These are phyloP conservation scores for Scaptomyza flava DNA, from an alignment of 2,888 invertebrate genomes.

Conservation along the genomic window DNA sequence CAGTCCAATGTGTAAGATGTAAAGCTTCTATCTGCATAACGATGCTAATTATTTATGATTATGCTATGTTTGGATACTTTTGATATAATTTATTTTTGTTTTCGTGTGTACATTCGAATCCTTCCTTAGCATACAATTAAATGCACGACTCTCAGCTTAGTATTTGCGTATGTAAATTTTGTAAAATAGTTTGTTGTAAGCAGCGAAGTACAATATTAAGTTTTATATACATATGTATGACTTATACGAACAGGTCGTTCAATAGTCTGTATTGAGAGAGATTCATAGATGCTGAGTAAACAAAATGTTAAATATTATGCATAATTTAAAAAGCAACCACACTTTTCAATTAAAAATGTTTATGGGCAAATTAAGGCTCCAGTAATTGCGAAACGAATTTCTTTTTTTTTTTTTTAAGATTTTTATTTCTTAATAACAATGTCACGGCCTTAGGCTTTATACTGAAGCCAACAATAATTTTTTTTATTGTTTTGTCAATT, in stretches of 20 bases:
- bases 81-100: conserved; percentile 37
- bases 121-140: conserved; percentile 57
- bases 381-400: conserved; percentile 42
- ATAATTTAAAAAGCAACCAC: conserved; percentile 38
- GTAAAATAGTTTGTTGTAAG: conserved; percentile 80
- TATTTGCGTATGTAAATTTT: conserved; percentile 72
- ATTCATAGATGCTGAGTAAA: conserved; percentile 60
- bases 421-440: conserved; percentile 14
- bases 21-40: conserved; percentile 28
- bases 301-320: conserved; percentile 45
- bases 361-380: conserved; percentile 33
- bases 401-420: conserved; percentile 1
- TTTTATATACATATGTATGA: conserved; percentile 59
- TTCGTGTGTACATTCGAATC: conserved; percentile 57
- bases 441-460: conserved; percentile 1
- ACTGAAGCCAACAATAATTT: conserved; percentile 19
- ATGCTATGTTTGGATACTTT: conserved; percentile 36
- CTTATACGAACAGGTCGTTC: conserved; percentile 53
- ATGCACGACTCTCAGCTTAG: conserved; percentile 52
- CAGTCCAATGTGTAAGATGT: conserved; percentile 45
- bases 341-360: conserved; percentile 59
- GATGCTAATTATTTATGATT: conserved; percentile 33
- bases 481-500: conserved; percentile 8
- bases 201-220: conserved; percentile 79
- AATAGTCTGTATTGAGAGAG: conserved; percentile 63